Conservation (phyloP, 2,888 invertebrate species). For the Aphidius colemani region DNA sequence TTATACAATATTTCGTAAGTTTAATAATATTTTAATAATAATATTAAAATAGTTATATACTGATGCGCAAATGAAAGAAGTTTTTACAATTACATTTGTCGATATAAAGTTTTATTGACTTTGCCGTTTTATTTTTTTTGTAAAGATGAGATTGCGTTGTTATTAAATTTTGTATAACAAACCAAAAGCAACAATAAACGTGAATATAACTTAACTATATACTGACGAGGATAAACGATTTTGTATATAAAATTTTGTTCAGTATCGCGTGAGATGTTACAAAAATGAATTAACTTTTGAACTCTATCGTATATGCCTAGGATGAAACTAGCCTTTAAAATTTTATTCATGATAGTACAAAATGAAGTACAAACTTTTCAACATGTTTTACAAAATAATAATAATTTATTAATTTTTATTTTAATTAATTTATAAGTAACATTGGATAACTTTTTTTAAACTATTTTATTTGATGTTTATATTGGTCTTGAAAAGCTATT, state of each 20-base stretch:
- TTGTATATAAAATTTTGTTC: conserved; percentile 40
- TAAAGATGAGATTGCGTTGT: conserved; percentile 20
- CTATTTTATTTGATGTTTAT: too few relatives aligned
- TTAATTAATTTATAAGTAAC: too few relatives aligned
- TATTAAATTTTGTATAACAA: conserved; percentile 39
- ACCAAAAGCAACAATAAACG: conserved; percentile 37
- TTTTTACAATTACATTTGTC: neutral
- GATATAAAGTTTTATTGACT: conserved; percentile 25
- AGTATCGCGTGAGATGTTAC: conserved; percentile 49
- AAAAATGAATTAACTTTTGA: conserved; percentile 49
- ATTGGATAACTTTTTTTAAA: too few relatives aligned
- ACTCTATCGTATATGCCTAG: too few relatives aligned
- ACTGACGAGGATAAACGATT: conserved; percentile 41
- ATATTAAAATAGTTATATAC: neutral
- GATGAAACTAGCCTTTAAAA: too few relatives aligned
- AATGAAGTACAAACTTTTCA: conserved; percentile 48
- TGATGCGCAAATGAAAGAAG: conserved; percentile 12
- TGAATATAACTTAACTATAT: conserved; percentile 30
- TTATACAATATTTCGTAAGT: neutral
- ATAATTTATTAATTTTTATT: too few relatives aligned
- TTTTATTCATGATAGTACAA: conserved; percentile 34
- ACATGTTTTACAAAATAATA: conserved; percentile 16
- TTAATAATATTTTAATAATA: neutral
- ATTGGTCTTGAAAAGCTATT: too few relatives aligned
- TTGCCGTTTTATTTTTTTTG: conserved; percentile 32